Evolutionary conservation across 2,113 vertebrate genomes (phyloP).

Genomic region (Cnemophilus loriae): DNA sequence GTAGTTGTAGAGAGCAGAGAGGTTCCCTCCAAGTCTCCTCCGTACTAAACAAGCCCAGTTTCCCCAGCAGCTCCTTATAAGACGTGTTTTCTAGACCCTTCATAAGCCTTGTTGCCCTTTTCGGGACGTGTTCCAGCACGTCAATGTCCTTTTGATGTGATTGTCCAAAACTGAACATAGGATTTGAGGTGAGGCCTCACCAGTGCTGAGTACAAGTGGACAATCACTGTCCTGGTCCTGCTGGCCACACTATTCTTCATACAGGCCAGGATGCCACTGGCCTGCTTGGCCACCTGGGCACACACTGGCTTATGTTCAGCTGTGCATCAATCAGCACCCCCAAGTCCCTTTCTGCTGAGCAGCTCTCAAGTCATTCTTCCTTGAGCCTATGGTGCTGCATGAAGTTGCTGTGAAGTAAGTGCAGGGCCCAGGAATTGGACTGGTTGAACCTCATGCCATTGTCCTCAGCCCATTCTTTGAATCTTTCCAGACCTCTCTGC

Average conservation of each 20-base stretch:
- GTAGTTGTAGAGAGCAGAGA: neutral
- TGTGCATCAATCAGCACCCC: neutral
- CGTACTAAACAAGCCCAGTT: neutral
- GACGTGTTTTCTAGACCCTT: neutral
- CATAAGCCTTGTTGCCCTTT: neutral
- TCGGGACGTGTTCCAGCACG: accelerated
- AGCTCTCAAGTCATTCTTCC: neutral
- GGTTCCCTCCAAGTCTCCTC: neutral
- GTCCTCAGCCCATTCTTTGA: neutral
- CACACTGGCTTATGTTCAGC: neutral
- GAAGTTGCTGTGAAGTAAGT: neutral
- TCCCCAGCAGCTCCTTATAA: neutral
- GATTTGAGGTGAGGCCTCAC: neutral
- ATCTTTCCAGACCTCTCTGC: neutral
- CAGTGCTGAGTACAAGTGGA: neutral
- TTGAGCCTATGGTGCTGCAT: neutral
- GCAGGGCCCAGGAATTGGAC: neutral
- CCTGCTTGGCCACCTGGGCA: neutral
- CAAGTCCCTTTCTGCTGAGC: neutral
- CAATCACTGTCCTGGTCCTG: neutral
- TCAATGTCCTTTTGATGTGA: neutral
- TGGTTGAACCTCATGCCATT: neutral
- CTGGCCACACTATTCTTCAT: neutral
- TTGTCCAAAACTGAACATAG: neutral
- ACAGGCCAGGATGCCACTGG: neutral